phyloP scores from a whole-genome alignment of 2,888 invertebrate species.

The Himalopsyche kuldschensis region DNA sequence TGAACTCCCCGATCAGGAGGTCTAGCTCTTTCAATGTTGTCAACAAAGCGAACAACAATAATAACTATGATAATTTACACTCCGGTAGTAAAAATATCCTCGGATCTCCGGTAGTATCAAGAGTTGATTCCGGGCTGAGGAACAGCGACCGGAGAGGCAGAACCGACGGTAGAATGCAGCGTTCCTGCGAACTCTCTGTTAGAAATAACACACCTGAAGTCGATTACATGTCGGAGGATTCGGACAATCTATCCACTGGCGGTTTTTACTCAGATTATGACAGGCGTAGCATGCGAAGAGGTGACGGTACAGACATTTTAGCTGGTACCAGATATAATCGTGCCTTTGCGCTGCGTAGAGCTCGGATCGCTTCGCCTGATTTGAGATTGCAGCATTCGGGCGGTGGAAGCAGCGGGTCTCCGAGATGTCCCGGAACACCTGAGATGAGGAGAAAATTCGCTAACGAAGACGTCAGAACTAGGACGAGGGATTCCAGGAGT shows the following conservation, averaged over 20 bases:
- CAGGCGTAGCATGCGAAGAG: slow-evolving; percentile 17
- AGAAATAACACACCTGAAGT: slow-evolving; percentile 42
- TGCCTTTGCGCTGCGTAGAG: slow-evolving; percentile 69
- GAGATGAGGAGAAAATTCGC: slow-evolving; percentile 63
- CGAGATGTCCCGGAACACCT: slow-evolving; percentile 63
- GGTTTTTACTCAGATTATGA: slow-evolving; percentile 44
- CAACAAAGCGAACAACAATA: slow-evolving; percentile 54
- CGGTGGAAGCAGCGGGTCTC: slow-evolving; percentile 53
- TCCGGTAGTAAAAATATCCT: neutral
- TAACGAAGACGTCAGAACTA: slow-evolving; percentile 20
- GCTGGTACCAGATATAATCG: slow-evolving; percentile 70
- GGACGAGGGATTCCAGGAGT: slow-evolving; percentile 26
- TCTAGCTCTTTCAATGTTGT: slow-evolving; percentile 69
- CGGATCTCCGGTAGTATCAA: neutral
- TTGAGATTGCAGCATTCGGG: slow-evolving; percentile 31
- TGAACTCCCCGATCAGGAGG: slow-evolving; percentile 60
- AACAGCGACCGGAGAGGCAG: neutral
- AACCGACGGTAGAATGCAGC: slow-evolving; percentile 11
- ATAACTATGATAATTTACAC: slow-evolving; percentile 41
- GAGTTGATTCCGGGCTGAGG: neutral
- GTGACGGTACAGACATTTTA: slow-evolving; percentile 44
- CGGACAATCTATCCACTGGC: slow-evolving; percentile 46
- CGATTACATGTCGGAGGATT: slow-evolving; percentile 51
- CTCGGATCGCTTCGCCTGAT: slow-evolving; percentile 60
- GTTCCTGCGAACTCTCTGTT: slow-evolving; percentile 14